Evolutionary conservation across 2,888 invertebrate species (phyloP), one percentile per base, ranked within the genome.

Genomic region (Cotesia congregata): DNA sequence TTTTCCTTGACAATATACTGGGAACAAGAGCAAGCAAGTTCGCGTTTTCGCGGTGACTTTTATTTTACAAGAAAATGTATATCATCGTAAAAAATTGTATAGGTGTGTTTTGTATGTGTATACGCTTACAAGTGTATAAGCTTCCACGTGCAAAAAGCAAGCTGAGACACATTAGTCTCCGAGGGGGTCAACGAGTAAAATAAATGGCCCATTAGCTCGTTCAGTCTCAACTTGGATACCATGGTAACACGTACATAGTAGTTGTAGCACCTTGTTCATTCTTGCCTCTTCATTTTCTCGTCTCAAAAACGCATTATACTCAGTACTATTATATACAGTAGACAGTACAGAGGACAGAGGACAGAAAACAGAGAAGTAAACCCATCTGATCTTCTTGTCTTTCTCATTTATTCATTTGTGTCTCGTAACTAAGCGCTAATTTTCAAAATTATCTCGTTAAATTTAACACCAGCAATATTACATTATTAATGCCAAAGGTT

Each of bases 101-200:
- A 50, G 30, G 30, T 30, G 30, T 30, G 30, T 3, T 7, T 9
- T 50, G 7, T 50, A 50, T 50, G 4, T 50, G 12, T 50, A 50
- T 50, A 50, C 41, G 41, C 1, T 17, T 17, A 17, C 30, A 30
- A 30, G 2, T 30, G 30, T 30, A 30, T 30, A 30, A 30, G 30
- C 30, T 30, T 30, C 30, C 30, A 30, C 30, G 30, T 30, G 30
- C 9, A 71, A 62, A 83, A 82, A 81, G 81, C 81, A 83, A 77
- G 79, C 83, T 81, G 83, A 83, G 84, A 84, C 83, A 83, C 84
- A 84, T 84, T 84, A 84, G 84, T 83, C 84, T 82, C 82, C 80
- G 81, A 77, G 80, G 83, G 83, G 84, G 83, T 83, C 84, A 84
- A 84, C 84, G 83, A 84, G 84, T 83, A 84, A 84, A 84, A 84